Base-by-base conservation (phyloP, 2,797 vertebrate species). In the Myotis myotis region DNA sequence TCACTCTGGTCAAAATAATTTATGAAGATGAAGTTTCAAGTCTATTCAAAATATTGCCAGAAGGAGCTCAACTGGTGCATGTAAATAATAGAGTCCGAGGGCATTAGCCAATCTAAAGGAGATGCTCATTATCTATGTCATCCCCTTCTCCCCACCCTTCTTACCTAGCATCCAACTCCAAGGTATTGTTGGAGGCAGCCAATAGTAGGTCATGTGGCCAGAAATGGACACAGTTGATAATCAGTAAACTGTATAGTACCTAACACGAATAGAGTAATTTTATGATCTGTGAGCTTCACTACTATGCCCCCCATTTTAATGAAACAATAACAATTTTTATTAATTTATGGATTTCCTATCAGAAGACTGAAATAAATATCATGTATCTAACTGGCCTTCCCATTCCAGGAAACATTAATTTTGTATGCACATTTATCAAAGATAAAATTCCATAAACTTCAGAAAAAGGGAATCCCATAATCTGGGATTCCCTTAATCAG, bases 1-100 rank as follows among this genome's bases (percentile, higher is more conserved):
- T 88, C 64, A 25, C 60, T 96, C 95, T 71, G 82, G 87, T 88
- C 89, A 97, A 98, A 97, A 98, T 97, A 96, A 97, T 98, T 98
- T 88, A 97, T 95, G 76, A 98, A 96, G 79, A 94, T 62, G 93
- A 68, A 84, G 92, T 97, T 98, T 98, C 94, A 97, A 95, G 90
- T 95, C 94, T 97, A 94, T 98, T 97, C 96, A 87, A 97, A 98
- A 97, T 97, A 98, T 90, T 97, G 93, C 79, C 81, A 66, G 36
- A 96, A 95, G 92, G 84, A 97, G 66, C 94, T 97, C 84, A 53
- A 96, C 28, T 66, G 94, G 76, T 62, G 74, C 87, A 95, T 64
- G 74, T 97, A 97, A 97, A 97, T 90, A 98, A 97, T 66, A 94
- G 81, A 96, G 83, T 88, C 36, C 93, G 88, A 92, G 92, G 87